Conservation (phyloP, 2,888 invertebrate species). For the Torymus texanus region DNA sequence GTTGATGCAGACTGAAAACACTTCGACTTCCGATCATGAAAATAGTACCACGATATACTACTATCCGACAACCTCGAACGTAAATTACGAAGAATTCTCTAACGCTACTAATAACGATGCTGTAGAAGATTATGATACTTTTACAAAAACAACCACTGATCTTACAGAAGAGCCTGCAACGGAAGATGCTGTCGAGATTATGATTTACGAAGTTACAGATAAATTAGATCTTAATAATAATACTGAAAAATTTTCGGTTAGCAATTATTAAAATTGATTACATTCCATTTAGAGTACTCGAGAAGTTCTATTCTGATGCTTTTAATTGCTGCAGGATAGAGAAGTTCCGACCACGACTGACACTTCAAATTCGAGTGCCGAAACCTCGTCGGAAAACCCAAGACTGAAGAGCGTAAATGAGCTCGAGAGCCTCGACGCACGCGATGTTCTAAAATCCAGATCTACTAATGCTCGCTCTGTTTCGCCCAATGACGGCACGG, state of each 20-base stretch:
- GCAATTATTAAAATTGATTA: not conserved
- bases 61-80: not conserved
- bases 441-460: constrained; percentile 45
- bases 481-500: constrained; percentile 17
- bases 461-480: constrained; percentile 51
- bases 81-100: not conserved
- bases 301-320: not conserved
- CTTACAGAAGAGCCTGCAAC: not conserved
- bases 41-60: constrained; percentile 6
- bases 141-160: not conserved
- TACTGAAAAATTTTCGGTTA: constrained; percentile 6
- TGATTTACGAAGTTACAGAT: constrained; percentile 7
- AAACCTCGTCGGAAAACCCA: constrained; percentile 11
- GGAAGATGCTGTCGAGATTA: not conserved
- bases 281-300: not conserved
- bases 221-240: constrained; percentile 10
- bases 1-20: constrained; percentile 17
- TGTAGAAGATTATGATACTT: constrained; percentile 13
- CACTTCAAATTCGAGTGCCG: constrained; percentile 9
- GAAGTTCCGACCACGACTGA: constrained; percentile 29
- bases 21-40: constrained; percentile 11
- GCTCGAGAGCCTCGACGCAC: constrained; percentile 36
- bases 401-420: constrained; percentile 26
- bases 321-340: not conserved
- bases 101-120: constrained; percentile 25